A percentile compares a stretch with the other conserved stretches of the same genome.
Conservation (phyloP, 1,140 invertebrate species). For the Bombus fervidus region DNA sequence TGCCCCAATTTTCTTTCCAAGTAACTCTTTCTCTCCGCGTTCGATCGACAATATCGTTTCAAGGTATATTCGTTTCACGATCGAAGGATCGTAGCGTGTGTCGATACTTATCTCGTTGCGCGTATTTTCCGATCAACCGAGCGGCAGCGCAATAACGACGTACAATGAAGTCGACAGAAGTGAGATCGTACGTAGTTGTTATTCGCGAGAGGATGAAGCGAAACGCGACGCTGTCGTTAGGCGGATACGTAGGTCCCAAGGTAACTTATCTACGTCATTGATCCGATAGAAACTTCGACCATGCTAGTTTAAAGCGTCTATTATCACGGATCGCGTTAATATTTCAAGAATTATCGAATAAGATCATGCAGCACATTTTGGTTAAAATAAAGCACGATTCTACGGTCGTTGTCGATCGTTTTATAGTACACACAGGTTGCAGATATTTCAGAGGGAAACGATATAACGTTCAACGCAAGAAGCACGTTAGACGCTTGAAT, state of each 20-base stretch:
- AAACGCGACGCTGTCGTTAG: not conserved
- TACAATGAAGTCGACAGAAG: slow-evolving; percentile 7
- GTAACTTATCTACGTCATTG: not conserved
- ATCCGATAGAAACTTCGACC: not conserved
- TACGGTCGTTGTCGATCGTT: too few species aligned
- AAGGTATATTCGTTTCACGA: slow-evolving; percentile 16
- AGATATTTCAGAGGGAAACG: too few species aligned
- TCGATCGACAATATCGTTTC: not conserved
- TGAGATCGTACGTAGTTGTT: slow-evolving; percentile 17
- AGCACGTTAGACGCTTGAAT: too few species aligned
- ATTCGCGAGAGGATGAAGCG: slow-evolving; percentile 5
- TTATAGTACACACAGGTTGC: too few species aligned
- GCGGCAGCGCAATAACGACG: slow-evolving; percentile 8
- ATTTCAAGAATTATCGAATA: not conserved
- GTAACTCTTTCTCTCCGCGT: not conserved
- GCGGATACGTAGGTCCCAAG: not conserved
- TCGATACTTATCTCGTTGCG: slow-evolving; percentile 12
- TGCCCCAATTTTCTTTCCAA: not conserved
- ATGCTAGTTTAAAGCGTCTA: not conserved
- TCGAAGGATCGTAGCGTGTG: not conserved
- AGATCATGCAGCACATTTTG: too few species aligned
- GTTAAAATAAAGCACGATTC: too few species aligned
- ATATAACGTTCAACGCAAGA: too few species aligned
- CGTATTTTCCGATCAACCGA: slow-evolving; percentile 32
- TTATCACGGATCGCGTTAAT: not conserved